Conservation (phyloP, 1,140 invertebrate species). For the Pseudomyrmex gracilis region DNA sequence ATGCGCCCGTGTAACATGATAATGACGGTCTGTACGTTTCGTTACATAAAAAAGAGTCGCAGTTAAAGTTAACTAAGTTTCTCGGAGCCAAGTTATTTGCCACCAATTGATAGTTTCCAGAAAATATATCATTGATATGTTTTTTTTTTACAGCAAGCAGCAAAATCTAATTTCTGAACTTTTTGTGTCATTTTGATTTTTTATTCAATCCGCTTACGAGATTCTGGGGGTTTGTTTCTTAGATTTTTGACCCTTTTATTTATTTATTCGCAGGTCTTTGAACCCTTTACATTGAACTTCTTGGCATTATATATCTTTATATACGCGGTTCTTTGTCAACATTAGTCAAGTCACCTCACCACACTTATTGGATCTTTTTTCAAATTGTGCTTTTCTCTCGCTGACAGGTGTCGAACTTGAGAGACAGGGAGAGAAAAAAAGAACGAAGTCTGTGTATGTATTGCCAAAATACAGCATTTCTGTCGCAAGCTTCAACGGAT, state of each 20-base stretch:
- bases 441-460: conserved; percentile 33
- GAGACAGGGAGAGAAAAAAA: conserved; percentile 44
- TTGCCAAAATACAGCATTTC: background rate
- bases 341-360: background rate
- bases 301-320: background rate
- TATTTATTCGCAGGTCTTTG: conserved; percentile 12
- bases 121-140: conserved; percentile 9
- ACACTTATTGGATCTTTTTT: background rate
- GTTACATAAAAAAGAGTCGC: conserved; percentile 40
- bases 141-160: too few relatives aligned
- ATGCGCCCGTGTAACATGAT: conserved; percentile 48
- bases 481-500: conserved; percentile 12
- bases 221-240: background rate
- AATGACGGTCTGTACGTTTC: conserved; percentile 39
- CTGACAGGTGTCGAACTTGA: background rate
- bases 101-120: conserved; percentile 9
- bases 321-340: background rate
- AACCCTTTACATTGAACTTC: background rate
- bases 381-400: conserved; percentile 11
- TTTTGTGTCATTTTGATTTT: background rate
- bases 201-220: background rate
- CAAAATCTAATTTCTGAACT: background rate
- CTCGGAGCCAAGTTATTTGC: conserved; percentile 1
- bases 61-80: conserved; percentile 22
- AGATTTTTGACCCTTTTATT: conserved; percentile 1